Conservation (phyloP, 2,113 vertebrate species). For the Nannobrachium achirus region DNA sequence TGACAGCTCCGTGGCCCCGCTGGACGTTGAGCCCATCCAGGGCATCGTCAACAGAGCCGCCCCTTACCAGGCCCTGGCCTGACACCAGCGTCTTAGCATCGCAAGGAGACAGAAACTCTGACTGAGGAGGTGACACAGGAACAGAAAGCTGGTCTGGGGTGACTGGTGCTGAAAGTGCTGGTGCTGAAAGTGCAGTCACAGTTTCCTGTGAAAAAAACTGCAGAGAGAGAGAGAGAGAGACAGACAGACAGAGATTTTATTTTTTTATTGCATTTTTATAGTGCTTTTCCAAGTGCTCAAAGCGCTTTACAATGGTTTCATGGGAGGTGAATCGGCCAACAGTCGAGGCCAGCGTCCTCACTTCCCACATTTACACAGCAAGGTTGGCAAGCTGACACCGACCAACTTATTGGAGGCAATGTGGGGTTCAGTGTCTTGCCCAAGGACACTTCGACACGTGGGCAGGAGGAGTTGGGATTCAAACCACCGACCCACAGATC, state of each 20-base stretch:
- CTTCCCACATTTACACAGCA: no score
- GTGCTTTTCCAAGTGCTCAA: no score
- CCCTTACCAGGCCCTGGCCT: neutral
- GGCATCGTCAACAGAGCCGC: constrained; percentile 21
- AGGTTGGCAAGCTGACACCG: no score
- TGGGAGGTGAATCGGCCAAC: no score
- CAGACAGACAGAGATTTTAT: neutral
- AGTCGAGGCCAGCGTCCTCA: no score
- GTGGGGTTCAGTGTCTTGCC: no score
- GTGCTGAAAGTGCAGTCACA: constrained; percentile 1
- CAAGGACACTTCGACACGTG: no score
- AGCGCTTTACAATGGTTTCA: no score
- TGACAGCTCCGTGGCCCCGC: constrained; percentile 66
- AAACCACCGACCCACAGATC: no score
- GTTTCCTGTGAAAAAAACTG: neutral
- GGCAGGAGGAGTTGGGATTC: no score
- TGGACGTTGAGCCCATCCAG: constrained; percentile 70
- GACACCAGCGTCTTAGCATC: constrained; percentile 68
- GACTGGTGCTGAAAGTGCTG: neutral
- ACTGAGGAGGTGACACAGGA: neutral
- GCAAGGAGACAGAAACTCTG: constrained; percentile 63
- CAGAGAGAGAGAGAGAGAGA: neutral
- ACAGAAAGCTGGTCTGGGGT: constrained; percentile 18
- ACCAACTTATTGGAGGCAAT: no score
- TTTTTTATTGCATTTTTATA: no score